phyloP scores from a whole-genome alignment of 2,888 invertebrate genomes.

The Acanthosepion lycidas region DNA sequence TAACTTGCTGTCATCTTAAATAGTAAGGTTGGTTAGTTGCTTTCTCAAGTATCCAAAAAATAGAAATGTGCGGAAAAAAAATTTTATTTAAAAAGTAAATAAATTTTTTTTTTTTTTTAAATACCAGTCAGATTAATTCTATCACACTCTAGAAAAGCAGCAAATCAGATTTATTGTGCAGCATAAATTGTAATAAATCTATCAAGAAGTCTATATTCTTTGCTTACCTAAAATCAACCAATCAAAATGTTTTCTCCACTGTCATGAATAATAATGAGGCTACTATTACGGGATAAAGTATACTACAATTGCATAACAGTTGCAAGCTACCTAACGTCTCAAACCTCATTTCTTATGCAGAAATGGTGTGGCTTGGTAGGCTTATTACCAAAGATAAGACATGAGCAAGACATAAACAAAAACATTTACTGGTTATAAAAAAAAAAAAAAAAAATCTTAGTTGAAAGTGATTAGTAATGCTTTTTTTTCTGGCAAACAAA shows the following conservation, averaged over 20 bases:
- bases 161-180: background rate
- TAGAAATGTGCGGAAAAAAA: background rate
- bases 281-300: background rate
- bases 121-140: no score
- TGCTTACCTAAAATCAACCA: background rate
- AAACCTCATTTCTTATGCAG: conserved; percentile 7
- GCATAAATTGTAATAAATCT: background rate
- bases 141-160: background rate
- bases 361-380: background rate
- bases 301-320: background rate
- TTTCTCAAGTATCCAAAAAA: no score
- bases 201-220: background rate
- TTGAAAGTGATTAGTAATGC: background rate
- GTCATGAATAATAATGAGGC: conserved; percentile 22
- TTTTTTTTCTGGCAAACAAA: no score
- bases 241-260: background rate
- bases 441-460: background rate
- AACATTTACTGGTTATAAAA: background rate
- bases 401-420: background rate
- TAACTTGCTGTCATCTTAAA: no score
- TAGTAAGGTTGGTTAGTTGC: no score
- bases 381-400: background rate
- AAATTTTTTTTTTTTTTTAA: no score
- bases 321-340: background rate
- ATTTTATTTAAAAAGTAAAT: background rate